Conservation (phyloP, 92 coral and sea anemone genomes). For the Siderastrea radians region DNA sequence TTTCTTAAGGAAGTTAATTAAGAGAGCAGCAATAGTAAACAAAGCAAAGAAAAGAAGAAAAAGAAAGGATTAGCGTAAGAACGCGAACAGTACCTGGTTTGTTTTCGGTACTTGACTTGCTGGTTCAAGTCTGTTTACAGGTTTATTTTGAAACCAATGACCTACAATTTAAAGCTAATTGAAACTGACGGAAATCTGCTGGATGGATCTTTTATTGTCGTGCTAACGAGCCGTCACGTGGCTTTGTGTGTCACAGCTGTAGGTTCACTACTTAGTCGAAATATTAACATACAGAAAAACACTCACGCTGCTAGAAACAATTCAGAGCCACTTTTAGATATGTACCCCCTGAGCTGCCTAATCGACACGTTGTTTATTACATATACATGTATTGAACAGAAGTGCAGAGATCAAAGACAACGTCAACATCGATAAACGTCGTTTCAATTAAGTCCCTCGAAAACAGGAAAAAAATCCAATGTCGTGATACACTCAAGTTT, state of each 20-base stretch:
- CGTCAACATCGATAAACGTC: neutral
- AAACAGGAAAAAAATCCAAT: no score
- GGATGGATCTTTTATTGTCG: slow-evolving; percentile 6
- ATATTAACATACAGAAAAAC: no score
- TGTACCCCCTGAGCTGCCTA: slow-evolving; percentile 10
- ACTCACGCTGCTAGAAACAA: slow-evolving; percentile 18
- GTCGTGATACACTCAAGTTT: no score
- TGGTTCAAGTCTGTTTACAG: neutral
- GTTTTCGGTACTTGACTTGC: neutral
- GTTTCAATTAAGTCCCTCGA: no score
- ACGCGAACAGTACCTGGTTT: slow-evolving; percentile 2
- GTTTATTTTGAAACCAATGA: neutral
- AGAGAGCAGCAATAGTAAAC: neutral
- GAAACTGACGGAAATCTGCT: neutral
- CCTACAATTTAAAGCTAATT: neutral
- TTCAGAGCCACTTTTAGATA: neutral
- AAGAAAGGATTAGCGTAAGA: slow-evolving; percentile 2
- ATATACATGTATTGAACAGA: neutral
- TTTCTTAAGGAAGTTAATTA: slow-evolving; percentile 9
- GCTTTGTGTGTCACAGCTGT: slow-evolving; percentile 25
- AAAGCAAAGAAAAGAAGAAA: slow-evolving; percentile 10
- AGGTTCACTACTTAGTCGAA: neutral
- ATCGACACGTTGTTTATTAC: no score
- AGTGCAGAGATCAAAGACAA: neutral
- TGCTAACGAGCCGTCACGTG: neutral